Evolutionary conservation across 2,797 vertebrate genomes (phyloP).

Genomic region (Myotis planiceps): DNA sequence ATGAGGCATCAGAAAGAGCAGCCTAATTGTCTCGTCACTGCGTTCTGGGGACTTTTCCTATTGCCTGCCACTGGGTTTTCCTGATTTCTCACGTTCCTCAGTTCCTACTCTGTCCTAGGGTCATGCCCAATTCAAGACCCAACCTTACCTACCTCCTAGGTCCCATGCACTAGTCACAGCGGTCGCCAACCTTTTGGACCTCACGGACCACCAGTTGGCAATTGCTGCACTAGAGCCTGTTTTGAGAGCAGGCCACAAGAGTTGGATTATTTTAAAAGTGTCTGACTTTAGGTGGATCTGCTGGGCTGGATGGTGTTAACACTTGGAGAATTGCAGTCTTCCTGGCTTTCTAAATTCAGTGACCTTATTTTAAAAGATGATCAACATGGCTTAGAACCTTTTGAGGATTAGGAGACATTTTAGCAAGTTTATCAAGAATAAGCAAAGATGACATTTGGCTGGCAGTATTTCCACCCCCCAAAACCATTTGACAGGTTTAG

Average conservation of each 20-base stretch:
- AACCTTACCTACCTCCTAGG: neutral
- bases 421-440: conserved; percentile 79
- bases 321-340: neutral
- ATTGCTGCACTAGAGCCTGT: neutral
- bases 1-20: neutral
- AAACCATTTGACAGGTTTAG: conserved; percentile 51
- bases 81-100: neutral
- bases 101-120: neutral
- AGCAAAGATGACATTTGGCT: conserved; percentile 81
- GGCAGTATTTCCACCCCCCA: neutral
- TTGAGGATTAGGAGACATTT: conserved; percentile 80
- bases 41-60: neutral
- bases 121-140: neutral
- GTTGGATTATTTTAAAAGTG: neutral
- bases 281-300: neutral
- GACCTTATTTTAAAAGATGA: conserved; percentile 82
- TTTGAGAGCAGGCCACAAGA: neutral
- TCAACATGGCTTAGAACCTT: conserved; percentile 75
- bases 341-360: conserved; percentile 76
- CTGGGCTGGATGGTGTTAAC: neutral
- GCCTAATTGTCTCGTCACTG: neutral
- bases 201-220: no score
- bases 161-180: neutral
- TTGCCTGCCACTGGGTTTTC: neutral
- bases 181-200: no score